A percentile compares a stretch with the other conserved stretches of the same genome.
phyloP scores from a whole-genome alignment of 2,113 vertebrate species.

The Leptodactylus fuscus region DNA sequence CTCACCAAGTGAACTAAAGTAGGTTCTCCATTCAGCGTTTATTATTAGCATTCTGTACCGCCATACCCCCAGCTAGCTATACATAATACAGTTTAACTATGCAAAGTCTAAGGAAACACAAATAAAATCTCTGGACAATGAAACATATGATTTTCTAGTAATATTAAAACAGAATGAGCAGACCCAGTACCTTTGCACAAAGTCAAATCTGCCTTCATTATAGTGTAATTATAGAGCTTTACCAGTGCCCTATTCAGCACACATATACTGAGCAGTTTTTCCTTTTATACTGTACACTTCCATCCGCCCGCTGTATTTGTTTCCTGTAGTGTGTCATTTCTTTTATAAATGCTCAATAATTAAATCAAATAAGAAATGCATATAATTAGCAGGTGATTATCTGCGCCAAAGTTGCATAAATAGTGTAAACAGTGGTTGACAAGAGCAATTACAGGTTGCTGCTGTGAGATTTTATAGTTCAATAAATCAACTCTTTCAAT shows the following conservation, averaged over 20 bases:
- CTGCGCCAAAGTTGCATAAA: background rate
- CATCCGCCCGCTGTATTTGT: background rate
- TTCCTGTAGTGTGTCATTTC: background rate
- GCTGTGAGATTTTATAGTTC: background rate
- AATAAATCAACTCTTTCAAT: background rate
- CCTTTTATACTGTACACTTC: background rate
- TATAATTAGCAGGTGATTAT: slow-evolving; percentile 37
- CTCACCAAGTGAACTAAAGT: no score
- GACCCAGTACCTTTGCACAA: no score
- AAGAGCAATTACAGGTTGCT: slow-evolving; percentile 29
- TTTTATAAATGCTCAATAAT: slow-evolving; percentile 21
- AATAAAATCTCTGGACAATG: no score
- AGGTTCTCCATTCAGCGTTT: no score
- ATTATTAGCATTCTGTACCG: no score
- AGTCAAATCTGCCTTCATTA: no score
- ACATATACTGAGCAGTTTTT: background rate
- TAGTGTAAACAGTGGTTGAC: slow-evolving; percentile 28
- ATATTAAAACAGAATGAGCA: no score
- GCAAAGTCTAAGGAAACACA: no score
- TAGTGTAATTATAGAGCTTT: background rate
- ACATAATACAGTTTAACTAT: no score
- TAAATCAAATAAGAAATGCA: slow-evolving; percentile 25
- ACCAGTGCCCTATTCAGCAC: background rate
- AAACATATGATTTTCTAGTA: no score
- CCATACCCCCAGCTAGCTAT: no score